Conservation (phyloP, 2,797 vertebrate species). For the Liasis olivaceus region DNA sequence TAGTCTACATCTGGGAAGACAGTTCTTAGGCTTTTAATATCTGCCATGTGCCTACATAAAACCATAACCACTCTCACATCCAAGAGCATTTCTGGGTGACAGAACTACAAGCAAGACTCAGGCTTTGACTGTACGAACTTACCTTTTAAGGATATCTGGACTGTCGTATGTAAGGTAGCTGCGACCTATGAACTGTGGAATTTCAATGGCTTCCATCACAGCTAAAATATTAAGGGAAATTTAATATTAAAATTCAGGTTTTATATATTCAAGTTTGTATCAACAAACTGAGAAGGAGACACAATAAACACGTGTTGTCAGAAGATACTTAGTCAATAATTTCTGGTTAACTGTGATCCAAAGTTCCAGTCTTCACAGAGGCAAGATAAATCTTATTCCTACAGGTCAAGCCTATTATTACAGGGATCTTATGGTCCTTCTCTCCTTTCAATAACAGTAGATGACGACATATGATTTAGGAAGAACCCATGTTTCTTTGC, state of each 20-base stretch:
- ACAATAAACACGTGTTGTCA: conserved; percentile 2
- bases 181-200: conserved; percentile 94
- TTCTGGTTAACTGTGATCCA: background rate
- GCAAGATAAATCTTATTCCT: background rate
- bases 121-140: background rate
- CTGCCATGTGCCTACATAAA: background rate
- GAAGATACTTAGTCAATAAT: background rate
- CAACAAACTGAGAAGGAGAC: background rate
- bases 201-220: conserved; percentile 92
- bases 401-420: background rate
- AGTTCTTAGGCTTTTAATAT: background rate
- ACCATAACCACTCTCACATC: background rate
- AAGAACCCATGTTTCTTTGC: background rate
- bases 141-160: conserved; percentile 93
- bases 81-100: background rate
- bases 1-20: background rate
- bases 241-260: background rate
- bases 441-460: background rate
- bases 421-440: background rate
- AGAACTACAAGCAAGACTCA: background rate
- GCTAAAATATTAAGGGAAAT: conserved; percentile 73
- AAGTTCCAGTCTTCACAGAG: background rate
- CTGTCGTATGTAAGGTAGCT: conserved; percentile 93
- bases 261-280: background rate
- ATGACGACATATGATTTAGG: background rate